Base-by-base conservation (phyloP, 2,113 vertebrate genomes). In the Craseonycteris thonglongyai region DNA sequence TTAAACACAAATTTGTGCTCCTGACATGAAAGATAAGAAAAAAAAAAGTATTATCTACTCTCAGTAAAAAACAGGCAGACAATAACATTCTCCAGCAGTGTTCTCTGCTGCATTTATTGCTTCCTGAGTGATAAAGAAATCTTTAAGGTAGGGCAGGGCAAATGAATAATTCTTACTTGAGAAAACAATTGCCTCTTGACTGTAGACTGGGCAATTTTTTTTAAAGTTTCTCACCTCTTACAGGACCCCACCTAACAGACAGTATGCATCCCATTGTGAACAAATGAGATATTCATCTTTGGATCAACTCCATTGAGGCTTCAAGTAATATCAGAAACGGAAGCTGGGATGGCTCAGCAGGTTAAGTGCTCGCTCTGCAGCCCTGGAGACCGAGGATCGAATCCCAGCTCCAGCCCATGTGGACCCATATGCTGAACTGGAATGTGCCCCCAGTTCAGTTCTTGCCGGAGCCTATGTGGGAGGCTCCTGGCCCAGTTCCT, bases 241-340 rank as follows among this genome's bases (percentile, higher is more conserved):
- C 63, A 51, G 69, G 24, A 65, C 35, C 4, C 40, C 6, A 81
- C n/a, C 58, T 93, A 80, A 94, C 79, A 80, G 19, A 72, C 2
- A 47, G 6, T 11, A 13, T 74, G 18, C 74, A 42, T 24, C 26
- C 10, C 51, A 12, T 5, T 74, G 40, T 85, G 66, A 65, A 92
- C 35, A 94, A 81, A 78, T 79, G 14, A 94, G 26, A 58, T 47
- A 68, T 19, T 15, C 24, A 42, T 45, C 79, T 88, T 88, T 28
- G 9, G 42, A 83, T 65, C 56, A 54, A 78, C n/a, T 90, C 58
- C 75, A 45, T 28, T 2, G 40, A 75, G 65, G 19, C 7, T 68
- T 85, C 58, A 80, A 59, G 87, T 49, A 83, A 84, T 93, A 90
- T 76, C 30, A 94, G 47, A 93, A n/a, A n/a, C n/a, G n/a, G n/a